phyloP scores from a whole-genome alignment of 2,113 vertebrate genomes.

The Coptodon rendalli region DNA sequence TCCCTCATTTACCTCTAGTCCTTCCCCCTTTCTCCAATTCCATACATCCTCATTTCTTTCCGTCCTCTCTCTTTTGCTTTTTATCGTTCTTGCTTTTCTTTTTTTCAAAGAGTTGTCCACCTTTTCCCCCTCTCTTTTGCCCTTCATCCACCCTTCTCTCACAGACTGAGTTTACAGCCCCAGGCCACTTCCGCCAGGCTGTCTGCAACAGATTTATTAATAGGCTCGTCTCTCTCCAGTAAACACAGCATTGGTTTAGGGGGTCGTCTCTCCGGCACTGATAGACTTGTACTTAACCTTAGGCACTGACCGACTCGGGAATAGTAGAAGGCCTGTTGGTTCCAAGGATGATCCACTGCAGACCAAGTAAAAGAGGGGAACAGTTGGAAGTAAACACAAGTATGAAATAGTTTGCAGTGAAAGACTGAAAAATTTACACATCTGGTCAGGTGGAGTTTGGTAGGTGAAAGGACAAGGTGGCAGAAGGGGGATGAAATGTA shows the following conservation, averaged over 20 bases:
- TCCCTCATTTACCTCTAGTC: background rate
- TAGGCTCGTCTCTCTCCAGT: slow-evolving; percentile 57
- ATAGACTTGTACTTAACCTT: slow-evolving; percentile 51
- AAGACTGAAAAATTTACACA: background rate
- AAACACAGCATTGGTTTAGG: slow-evolving; percentile 52
- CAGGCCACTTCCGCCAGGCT: slow-evolving; percentile 60
- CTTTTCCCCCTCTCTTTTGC: slow-evolving; percentile 9
- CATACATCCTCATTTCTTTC: slow-evolving; percentile 20
- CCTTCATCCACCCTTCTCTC: slow-evolving; percentile 37
- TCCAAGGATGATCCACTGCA: background rate
- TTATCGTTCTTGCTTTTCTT: background rate
- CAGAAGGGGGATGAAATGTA: background rate
- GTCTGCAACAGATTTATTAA: slow-evolving; percentile 65
- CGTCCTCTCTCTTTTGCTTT: background rate
- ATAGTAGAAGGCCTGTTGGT: slow-evolving; percentile 11
- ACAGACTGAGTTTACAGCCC: slow-evolving; percentile 48
- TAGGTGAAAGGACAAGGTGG: background rate
- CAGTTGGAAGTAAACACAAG: background rate
- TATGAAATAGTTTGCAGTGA: background rate
- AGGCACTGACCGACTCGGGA: background rate
- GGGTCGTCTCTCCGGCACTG: slow-evolving; percentile 43
- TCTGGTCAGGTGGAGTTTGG: background rate
- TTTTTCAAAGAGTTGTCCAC: background rate
- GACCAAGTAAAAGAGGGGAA: background rate
- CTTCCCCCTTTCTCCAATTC: background rate